Percentiles rank a stretch among this genome's conserved stretches.
These are phyloP conservation scores for Larimichthys crocea DNA, from an alignment of 2,113 vertebrate genomes.

Conservation along the genomic window DNA sequence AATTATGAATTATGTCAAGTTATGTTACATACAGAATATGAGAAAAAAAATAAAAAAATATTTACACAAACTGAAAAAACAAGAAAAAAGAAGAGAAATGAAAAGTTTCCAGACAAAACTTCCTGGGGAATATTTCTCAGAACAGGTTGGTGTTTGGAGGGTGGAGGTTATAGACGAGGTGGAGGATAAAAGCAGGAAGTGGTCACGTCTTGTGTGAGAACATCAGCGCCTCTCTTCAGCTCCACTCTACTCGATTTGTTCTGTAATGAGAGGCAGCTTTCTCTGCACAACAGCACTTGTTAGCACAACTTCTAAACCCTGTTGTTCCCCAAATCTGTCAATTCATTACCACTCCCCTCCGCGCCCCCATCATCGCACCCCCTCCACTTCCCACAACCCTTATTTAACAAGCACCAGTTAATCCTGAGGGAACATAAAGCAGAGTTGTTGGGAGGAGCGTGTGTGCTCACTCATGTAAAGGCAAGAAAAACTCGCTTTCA, in stretches of 20 bases:
- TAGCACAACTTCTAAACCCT: slow-evolving; percentile 81
- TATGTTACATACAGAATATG: neutral
- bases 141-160: neutral
- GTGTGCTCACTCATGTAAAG: slow-evolving; percentile 32
- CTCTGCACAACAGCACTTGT: slow-evolving; percentile 69
- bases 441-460: slow-evolving; percentile 32
- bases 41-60: neutral
- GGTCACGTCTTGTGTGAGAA: slow-evolving; percentile 37
- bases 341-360: slow-evolving; percentile 60
- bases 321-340: slow-evolving; percentile 74
- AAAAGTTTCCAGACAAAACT: neutral
- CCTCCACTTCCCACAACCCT: slow-evolving; percentile 61
- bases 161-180: neutral
- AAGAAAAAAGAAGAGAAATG: neutral
- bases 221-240: slow-evolving; percentile 54
- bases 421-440: slow-evolving; percentile 71
- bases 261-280: slow-evolving; percentile 63
- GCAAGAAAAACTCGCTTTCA: slow-evolving; percentile 66
- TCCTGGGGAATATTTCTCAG: neutral
- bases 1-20: neutral
- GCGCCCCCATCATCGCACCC: slow-evolving; percentile 2
- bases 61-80: neutral
- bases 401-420: slow-evolving; percentile 73
- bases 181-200: slow-evolving; percentile 26
- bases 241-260: slow-evolving; percentile 55